Base-by-base conservation (phyloP, 2,888 invertebrate genomes). In the Himalopsyche anomala region DNA sequence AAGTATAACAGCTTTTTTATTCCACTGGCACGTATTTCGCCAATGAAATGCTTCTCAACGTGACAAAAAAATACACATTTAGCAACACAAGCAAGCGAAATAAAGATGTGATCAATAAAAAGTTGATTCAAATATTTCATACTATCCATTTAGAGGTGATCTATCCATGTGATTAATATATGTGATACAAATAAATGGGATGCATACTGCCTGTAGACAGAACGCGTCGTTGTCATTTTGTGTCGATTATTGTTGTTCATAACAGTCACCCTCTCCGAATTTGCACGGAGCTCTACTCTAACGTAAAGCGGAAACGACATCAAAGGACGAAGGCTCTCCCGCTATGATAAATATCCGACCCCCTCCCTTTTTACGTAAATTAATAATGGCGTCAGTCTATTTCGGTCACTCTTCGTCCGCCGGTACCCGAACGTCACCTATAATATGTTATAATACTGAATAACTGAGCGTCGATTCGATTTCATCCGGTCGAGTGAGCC, bases 381-480 rank as follows among this genome's bases (percentile, higher is more conserved):
- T 62, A 62, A 62, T 28, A 28, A 62, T 62, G 62, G 62, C 62
- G 62, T n/a, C 19, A 8, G 28, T 62, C 62, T 62, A 62, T 62
- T 62, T 62, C 28, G 62, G 62, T 19, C 28, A 62, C 19, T 62
- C 8, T 6, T 15, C 28, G 28, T n/a, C 6, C n/a, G 11, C 9
- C 62, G 62, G n/a, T n/a, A 28, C 62, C 62, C 28, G 3, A 62
- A 28, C 62, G 19, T 62, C 28, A 62, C 62, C 62, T 62, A 62
- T 62, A 62, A 51, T 51, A 51, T 51, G 51, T 51, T 51, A 51
- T 51, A 51, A 51, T 51, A 28, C 62, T 62, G 62, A 62, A 62
- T 62, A 19, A 62, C 62, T 62, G 28, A 62, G 62, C 5, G 62
- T 62, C 62, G n/a, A 62, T 62, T 62, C 62, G 28, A 62, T 62